Evolutionary conservation across 2,113 vertebrate genomes (phyloP).

Genomic region (Rutilus rutilus): DNA sequence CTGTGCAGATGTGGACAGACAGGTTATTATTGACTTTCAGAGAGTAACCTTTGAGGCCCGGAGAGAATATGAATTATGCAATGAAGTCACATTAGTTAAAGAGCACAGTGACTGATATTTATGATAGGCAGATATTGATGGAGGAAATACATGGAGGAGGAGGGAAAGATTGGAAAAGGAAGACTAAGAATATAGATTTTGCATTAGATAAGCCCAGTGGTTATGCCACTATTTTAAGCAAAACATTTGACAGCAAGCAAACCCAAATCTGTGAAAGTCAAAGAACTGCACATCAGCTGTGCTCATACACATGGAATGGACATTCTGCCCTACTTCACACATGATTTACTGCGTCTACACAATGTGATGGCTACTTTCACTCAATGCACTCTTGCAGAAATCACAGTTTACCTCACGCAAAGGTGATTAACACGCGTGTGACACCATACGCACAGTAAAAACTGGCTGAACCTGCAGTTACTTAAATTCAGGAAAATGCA

Average conservation of each 20-base stretch:
- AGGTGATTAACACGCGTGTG: not conserved
- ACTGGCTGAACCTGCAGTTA: not conserved
- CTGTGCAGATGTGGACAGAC: constrained; percentile 28
- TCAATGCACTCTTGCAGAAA: constrained; percentile 6
- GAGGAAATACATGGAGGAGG: constrained; percentile 10
- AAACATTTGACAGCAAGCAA: constrained; percentile 24
- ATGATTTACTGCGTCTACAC: not conserved
- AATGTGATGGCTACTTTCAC: not conserved
- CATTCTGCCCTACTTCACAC: constrained; percentile 43
- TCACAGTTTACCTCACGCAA: not conserved
- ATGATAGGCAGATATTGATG: constrained; percentile 53
- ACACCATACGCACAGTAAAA: not conserved
- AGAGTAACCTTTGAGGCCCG: constrained; percentile 56
- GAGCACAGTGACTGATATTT: constrained; percentile 52
- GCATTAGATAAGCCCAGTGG: constrained; percentile 34
- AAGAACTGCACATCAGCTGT: constrained; percentile 23
- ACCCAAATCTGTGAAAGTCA: constrained; percentile 33
- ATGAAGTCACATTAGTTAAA: constrained; percentile 58
- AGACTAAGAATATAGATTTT: constrained; percentile 47
- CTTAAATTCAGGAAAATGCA: not conserved
- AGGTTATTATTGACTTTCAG: constrained; percentile 53
- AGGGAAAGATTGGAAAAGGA: not conserved
- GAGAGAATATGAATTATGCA: constrained; percentile 62
- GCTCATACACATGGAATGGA: constrained; percentile 36
- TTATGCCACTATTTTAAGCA: not conserved